Evolutionary conservation across 2,113 vertebrate genomes (phyloP).

Genomic region (Hystrix brachyura): DNA sequence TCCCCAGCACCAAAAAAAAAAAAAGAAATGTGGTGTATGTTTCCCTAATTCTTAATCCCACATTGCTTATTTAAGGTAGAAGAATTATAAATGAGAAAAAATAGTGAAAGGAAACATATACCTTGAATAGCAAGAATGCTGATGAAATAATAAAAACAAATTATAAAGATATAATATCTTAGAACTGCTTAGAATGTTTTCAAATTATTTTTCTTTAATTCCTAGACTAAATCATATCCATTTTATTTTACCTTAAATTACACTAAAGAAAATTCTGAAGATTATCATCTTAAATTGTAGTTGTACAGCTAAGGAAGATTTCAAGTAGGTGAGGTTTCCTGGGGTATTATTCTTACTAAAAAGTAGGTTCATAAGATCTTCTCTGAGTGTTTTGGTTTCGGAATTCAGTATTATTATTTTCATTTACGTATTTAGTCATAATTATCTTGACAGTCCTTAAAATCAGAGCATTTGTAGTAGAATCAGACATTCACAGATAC

Average conservation of each 20-base stretch:
- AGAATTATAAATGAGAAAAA: constrained; percentile 20
- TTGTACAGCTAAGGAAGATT: neutral
- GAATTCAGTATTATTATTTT: neutral
- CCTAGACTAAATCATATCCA: neutral
- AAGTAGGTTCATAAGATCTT: neutral
- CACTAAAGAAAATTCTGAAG: neutral
- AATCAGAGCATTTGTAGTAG: neutral
- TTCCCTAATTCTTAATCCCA: neutral
- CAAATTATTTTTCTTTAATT: constrained; percentile 20
- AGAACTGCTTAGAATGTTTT: neutral
- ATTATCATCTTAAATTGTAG: neutral
- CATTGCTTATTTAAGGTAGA: neutral
- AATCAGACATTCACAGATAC: neutral
- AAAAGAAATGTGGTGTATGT: neutral
- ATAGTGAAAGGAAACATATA: neutral
- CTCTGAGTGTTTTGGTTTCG: neutral
- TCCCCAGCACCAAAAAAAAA: too few relatives aligned
- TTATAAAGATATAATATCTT: too few relatives aligned
- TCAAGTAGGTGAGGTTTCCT: neutral
- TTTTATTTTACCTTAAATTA: constrained; percentile 26
- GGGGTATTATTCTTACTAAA: neutral
- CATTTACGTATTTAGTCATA: constrained; percentile 26
- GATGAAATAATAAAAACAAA: neutral
- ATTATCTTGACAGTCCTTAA: constrained; percentile 29
- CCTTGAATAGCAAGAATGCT: neutral